Percentiles rank a stretch among this genome's conserved stretches.
These are phyloP conservation scores for Cercocebus atys DNA, from an alignment of 2,113 vertebrate species.

Conservation along the genomic window DNA sequence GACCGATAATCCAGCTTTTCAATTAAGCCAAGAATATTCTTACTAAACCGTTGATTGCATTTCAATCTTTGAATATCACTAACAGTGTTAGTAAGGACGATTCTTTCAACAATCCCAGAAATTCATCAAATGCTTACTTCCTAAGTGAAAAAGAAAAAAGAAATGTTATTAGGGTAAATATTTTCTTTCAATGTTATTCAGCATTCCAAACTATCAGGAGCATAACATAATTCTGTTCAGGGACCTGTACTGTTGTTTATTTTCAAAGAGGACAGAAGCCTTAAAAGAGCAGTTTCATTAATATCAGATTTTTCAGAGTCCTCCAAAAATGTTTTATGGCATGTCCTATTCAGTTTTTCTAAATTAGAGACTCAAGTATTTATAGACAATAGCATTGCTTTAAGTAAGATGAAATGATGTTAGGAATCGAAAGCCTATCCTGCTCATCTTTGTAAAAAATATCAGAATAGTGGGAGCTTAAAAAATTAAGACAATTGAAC, in stretches of 20 bases:
- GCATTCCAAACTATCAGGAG: neutral
- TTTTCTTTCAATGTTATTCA: neutral
- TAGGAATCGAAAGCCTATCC: neutral
- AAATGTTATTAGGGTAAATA: neutral
- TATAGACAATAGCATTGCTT: slow-evolving; percentile 15
- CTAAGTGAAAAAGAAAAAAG: neutral
- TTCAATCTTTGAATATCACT: neutral
- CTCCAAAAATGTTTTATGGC: slow-evolving; percentile 16
- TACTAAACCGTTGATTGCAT: neutral
- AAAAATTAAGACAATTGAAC: too few species aligned
- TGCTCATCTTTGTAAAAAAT: slow-evolving; percentile 20
- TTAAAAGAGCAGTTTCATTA: slow-evolving; percentile 17
- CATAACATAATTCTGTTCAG: neutral
- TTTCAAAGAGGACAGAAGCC: neutral
- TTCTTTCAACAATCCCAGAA: neutral
- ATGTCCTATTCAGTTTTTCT: slow-evolving; percentile 23
- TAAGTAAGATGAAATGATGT: slow-evolving; percentile 33
- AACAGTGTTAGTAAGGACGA: neutral
- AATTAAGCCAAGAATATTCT: neutral
- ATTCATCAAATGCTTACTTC: slow-evolving; percentile 19
- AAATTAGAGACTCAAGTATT: slow-evolving; percentile 27
- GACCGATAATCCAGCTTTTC: neutral
- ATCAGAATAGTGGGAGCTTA: neutral
- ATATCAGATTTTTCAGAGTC: neutral
- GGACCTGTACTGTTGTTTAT: slow-evolving; percentile 27